phyloP scores from a whole-genome alignment of 2,797 vertebrate genomes.

The Smutsia temminckii region DNA sequence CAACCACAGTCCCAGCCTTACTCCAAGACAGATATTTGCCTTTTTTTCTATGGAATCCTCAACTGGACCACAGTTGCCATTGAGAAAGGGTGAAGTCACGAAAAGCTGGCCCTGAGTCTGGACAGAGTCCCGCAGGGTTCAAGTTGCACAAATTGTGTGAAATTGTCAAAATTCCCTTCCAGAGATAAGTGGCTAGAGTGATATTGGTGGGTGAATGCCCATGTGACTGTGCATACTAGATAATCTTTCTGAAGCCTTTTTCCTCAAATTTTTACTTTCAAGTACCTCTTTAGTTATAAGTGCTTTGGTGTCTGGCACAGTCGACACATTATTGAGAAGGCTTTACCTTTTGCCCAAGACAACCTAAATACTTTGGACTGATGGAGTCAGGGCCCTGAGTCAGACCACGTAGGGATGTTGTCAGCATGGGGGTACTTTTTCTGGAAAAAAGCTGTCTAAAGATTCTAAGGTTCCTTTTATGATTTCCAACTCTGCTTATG shows the following conservation, averaged over 20 bases:
- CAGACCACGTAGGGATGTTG: neutral
- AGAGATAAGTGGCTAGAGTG: neutral
- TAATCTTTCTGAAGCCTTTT: slow-evolving; percentile 14
- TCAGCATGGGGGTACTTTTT: neutral
- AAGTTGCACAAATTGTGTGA: neutral
- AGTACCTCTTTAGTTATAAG: neutral
- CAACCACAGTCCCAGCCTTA: neutral
- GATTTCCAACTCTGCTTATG: neutral
- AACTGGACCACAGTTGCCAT: neutral
- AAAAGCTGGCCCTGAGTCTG: neutral
- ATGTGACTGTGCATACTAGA: neutral
- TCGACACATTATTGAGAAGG: neutral
- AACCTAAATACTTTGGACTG: neutral
- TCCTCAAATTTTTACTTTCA: neutral
- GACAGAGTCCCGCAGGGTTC: neutral
- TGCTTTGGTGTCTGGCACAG: neutral
- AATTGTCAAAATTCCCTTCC: neutral
- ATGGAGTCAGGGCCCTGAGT: neutral
- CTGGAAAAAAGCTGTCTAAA: neutral
- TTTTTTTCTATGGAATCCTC: neutral
- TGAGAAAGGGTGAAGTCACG: slow-evolving; percentile 6
- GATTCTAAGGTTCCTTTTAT: neutral
- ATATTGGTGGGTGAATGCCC: neutral
- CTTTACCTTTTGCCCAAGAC: slow-evolving; percentile 14
- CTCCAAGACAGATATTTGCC: neutral